Evolutionary conservation across 2,113 vertebrate species (phyloP).

Genomic region (Campylomormyrus numenius): DNA sequence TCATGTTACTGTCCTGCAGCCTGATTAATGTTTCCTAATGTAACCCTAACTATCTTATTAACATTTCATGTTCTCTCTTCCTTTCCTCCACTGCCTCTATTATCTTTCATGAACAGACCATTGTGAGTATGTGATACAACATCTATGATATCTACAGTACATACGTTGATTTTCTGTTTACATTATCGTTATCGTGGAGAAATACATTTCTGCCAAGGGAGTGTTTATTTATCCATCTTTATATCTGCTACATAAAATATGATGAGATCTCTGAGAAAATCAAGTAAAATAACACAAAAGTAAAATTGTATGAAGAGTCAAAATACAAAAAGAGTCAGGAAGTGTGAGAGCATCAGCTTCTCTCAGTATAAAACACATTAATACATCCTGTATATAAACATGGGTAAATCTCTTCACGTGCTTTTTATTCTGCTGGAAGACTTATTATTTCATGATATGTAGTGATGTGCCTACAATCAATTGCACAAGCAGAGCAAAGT

Average conservation of each 20-base stretch:
- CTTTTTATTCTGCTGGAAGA: background rate
- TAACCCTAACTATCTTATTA: conserved; percentile 26
- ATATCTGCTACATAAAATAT: background rate
- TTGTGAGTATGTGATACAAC: conserved; percentile 32
- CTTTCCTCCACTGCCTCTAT: background rate
- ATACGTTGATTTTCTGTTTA: background rate
- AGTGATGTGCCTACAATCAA: background rate
- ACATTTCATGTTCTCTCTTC: conserved; percentile 18
- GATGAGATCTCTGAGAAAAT: background rate
- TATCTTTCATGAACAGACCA: conserved; percentile 30
- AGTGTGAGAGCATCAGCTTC: background rate
- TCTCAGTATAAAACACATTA: background rate
- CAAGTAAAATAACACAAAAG: background rate
- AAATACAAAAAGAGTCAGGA: background rate
- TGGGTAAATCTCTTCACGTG: background rate
- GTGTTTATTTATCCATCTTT: background rate
- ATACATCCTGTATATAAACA: background rate
- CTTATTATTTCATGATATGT: background rate
- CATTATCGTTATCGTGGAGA: background rate
- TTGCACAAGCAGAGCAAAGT: background rate
- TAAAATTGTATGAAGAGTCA: background rate
- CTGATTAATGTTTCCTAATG: background rate
- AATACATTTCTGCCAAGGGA: background rate
- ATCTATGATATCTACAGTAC: background rate
- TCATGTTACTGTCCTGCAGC: background rate